phyloP scores from a whole-genome alignment of 2,888 invertebrate species.

The Tetranychus piercei region DNA sequence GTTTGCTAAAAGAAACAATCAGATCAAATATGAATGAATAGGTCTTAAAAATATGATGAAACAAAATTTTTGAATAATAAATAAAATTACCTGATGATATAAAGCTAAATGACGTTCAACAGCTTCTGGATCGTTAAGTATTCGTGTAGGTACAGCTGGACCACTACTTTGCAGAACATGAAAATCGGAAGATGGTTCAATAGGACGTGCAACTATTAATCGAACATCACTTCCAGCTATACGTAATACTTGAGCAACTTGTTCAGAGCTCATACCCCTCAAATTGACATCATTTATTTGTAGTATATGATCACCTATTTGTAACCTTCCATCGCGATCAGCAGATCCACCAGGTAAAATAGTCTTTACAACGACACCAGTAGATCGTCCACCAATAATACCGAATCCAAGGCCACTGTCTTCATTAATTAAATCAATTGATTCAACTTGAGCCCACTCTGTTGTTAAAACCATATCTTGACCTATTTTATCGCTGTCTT shows the following conservation, averaged over 20 bases:
- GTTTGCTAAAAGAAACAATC: neutral
- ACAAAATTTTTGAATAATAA: neutral
- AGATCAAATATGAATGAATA: too few species aligned
- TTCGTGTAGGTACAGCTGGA: conserved; percentile 69
- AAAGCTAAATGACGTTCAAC: conserved; percentile 49
- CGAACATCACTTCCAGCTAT: conserved; percentile 88
- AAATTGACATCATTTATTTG: conserved; percentile 86
- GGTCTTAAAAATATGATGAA: neutral
- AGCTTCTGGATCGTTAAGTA: conserved; percentile 68
- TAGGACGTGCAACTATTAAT: conserved; percentile 76
- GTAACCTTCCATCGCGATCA: conserved; percentile 82
- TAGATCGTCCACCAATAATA: conserved; percentile 81
- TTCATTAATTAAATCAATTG: conserved; percentile 90
- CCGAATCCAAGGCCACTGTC: conserved; percentile 95
- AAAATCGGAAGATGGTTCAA: conserved; percentile 58
- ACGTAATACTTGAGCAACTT: conserved; percentile 75
- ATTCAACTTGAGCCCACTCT: conserved; percentile 98
- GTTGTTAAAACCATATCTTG: conserved; percentile 50
- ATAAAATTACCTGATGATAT: conserved; percentile 21
- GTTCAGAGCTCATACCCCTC: conserved; percentile 84
- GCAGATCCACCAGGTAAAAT: conserved; percentile 93
- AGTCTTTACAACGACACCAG: conserved; percentile 98
- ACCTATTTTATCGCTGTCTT: conserved; percentile 11
- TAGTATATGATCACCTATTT: conserved; percentile 91
- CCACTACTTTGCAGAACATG: conserved; percentile 54